phyloP scores from a whole-genome alignment of 2,888 invertebrate genomes.

The Encarsia formosa region DNA sequence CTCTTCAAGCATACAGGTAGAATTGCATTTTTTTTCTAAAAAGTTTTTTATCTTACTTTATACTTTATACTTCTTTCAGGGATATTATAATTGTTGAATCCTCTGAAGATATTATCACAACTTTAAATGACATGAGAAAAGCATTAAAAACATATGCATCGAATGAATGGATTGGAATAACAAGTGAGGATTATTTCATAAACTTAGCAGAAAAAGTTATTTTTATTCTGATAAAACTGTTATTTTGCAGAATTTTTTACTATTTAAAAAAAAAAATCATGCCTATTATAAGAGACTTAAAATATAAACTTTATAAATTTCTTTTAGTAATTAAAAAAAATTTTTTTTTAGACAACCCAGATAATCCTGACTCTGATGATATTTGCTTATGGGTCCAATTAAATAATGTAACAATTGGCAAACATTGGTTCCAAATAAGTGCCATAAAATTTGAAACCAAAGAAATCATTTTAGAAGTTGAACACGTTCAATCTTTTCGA shows the following conservation, averaged over 20 bases:
- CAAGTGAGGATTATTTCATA: slow-evolving; percentile 6
- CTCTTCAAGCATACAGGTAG: slow-evolving; percentile 35
- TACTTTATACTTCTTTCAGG: slow-evolving; percentile 26
- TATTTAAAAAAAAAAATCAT: no score
- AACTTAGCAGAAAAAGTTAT: no score
- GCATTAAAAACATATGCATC: slow-evolving; percentile 4
- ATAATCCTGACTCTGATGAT: slow-evolving; percentile 11
- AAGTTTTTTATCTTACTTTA: not conserved
- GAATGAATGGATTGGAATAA: slow-evolving; percentile 19
- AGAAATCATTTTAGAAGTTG: slow-evolving; percentile 34
- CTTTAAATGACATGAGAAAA: slow-evolving; percentile 29
- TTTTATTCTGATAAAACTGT: no score
- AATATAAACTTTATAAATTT: no score
- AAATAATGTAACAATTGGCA: slow-evolving; percentile 35
- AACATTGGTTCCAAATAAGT: slow-evolving; percentile 40
- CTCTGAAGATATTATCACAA: slow-evolving; percentile 28
- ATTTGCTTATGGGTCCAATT: slow-evolving; percentile 38
- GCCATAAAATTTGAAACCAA: slow-evolving; percentile 31
- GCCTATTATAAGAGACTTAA: no score
- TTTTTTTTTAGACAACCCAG: slow-evolving; percentile 19
- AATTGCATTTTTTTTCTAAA: not conserved
- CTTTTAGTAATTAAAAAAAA: not conserved
- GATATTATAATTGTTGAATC: slow-evolving; percentile 36
- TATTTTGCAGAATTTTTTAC: no score
- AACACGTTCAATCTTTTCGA: slow-evolving; percentile 32